Percentiles rank a stretch among this genome's conserved stretches.
Evolutionary conservation across 1,140 invertebrate genomes (phyloP).

Genomic region (Globodera ellingtonae): DNA sequence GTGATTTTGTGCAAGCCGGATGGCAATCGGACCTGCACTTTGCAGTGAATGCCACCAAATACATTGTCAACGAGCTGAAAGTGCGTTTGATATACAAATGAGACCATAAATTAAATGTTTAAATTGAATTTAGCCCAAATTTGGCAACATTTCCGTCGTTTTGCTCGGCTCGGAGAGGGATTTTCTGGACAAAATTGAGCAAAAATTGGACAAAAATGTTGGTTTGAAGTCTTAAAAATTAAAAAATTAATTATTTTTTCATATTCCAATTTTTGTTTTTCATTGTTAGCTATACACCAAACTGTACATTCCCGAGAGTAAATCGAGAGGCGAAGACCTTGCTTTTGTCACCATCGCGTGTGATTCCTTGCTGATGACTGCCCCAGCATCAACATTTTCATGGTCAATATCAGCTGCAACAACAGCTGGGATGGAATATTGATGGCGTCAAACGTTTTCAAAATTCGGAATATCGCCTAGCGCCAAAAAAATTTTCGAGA

Average conservation of each 20-base stretch:
- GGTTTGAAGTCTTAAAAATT: neutral
- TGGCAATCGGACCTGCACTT: neutral
- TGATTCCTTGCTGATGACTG: constrained; percentile 19
- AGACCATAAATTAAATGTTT: too few species aligned
- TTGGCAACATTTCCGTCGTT: constrained; percentile 7
- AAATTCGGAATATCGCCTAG: too few species aligned
- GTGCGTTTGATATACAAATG: neutral
- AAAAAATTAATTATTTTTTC: too few species aligned
- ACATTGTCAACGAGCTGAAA: constrained; percentile 18
- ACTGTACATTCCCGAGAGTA: neutral
- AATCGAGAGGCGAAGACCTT: constrained; percentile 7
- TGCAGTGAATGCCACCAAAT: constrained; percentile 4
- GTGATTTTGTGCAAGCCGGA: constrained; percentile 14
- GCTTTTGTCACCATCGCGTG: constrained; percentile 2
- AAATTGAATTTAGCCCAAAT: neutral
- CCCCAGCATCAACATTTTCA: constrained; percentile 16
- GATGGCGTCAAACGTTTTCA: too few species aligned
- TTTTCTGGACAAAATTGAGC: neutral
- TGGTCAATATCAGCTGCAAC: neutral
- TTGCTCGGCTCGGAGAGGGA: constrained; percentile 10
- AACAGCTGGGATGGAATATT: too few species aligned
- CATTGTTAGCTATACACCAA: neutral
- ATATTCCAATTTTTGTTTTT: neutral
- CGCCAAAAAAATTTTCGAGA: too few species aligned
- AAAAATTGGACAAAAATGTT: neutral